These are phyloP conservation scores for Hesperophylax magnus DNA, from an alignment of 1,140 invertebrate species.

Conservation along the genomic window DNA sequence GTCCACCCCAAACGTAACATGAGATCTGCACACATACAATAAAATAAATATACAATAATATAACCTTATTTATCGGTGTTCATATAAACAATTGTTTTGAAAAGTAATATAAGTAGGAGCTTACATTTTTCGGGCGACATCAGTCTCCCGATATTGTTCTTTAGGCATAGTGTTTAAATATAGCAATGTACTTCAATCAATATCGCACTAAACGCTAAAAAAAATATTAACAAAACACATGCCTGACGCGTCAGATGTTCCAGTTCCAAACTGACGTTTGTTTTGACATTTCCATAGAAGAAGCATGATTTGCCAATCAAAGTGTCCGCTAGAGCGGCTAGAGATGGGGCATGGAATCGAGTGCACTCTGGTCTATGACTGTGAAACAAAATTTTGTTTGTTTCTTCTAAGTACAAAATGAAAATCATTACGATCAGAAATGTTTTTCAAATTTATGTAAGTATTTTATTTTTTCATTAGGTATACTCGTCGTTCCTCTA, in stretches of 20 bases:
- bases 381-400: too few species aligned
- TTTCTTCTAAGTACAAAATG: too few species aligned
- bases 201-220: too few species aligned
- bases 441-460: too few species aligned
- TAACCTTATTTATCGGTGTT: constrained; percentile 1
- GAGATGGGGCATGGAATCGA: too few species aligned
- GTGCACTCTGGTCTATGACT: too few species aligned
- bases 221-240: not conserved
- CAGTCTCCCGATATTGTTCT: constrained; percentile 92
- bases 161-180: constrained; percentile 82
- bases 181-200: too few species aligned
- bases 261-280: not conserved
- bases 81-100: constrained; percentile 24
- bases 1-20: constrained; percentile 94
- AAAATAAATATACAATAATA: not conserved
- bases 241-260: not conserved
- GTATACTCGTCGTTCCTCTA: too few species aligned
- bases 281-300: constrained; percentile 5
- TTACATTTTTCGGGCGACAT: constrained; percentile 93
- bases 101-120: constrained; percentile 57
- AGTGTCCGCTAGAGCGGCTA: too few species aligned
- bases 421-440: too few species aligned
- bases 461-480: too few species aligned
- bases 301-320: too few species aligned
- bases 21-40: constrained; percentile 73